Base-by-base conservation (phyloP, 2,797 vertebrate species). In the Phoeniculus purpureus region DNA sequence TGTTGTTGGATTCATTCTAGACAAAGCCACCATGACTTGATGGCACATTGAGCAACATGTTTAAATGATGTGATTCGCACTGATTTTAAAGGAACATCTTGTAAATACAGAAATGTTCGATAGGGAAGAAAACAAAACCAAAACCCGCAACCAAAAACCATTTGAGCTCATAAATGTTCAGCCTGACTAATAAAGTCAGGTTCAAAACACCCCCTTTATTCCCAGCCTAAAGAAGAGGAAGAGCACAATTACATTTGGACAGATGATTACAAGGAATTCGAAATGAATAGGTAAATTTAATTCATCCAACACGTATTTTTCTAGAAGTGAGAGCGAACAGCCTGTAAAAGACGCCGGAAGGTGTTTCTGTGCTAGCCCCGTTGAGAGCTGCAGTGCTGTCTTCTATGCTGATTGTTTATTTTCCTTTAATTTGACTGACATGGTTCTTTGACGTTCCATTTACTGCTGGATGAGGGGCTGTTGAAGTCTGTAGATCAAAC, bases 401-500 rank as follows among this genome's bases (percentile, higher is more conserved):
- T 80, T 87, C 85, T 95, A 29, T 94, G 62, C 18, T 76, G 85
- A 71, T n/a, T 40, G 52, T 40, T 40, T 40, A 40, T 40, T 43
- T 79, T 58, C 76, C 83, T 86, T 85, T 88, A 50, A 32, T 80
- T 66, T 85, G 91, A 93, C 88, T 96, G 97, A 97, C 97, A 97
- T 95, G 97, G 95, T 96, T 97, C 96, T 97, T 88, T 96, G 88
- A 97, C 95, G 85, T 97, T 96, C 92, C 97, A 16, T 97, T 98
- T 98, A 96, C 94, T 94, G 52, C 78, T 94, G 97, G 96, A 97
- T 96, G 89, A 96, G 98, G 97, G 97, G 96, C 97, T 98, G 96
- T 98, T 98, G 94, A 98, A 97, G 88, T 97, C 98, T 97, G 93
- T 98, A 97, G 98, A 98, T 97, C 93, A 98, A 96, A 97, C 95